Percentiles rank a stretch among this genome's conserved stretches.
Conservation (phyloP, 2,797 vertebrate genomes). For the Trachops cirrhosus region DNA sequence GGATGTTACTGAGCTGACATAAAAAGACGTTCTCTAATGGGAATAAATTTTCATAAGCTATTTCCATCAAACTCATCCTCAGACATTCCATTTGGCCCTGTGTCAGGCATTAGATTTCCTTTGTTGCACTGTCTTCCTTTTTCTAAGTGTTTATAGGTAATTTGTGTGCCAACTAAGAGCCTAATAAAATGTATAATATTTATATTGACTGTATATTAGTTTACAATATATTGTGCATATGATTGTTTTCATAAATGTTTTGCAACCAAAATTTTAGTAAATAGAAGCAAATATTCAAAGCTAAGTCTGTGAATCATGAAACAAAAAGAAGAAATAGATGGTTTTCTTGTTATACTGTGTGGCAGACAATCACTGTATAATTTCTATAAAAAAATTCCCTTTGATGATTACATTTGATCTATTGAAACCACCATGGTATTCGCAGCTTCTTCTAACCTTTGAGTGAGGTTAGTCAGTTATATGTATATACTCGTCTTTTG, state of each 20-base stretch:
- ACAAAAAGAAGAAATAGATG: not conserved
- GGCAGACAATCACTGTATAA: not conserved
- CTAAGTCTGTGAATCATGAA: not conserved
- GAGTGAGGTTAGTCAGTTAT: too few relatives aligned
- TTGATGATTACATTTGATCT: not conserved
- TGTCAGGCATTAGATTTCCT: slow-evolving; percentile 16
- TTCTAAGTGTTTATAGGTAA: not conserved
- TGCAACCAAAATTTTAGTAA: not conserved
- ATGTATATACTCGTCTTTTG: not conserved
- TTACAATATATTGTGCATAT: not conserved
- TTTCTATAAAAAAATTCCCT: not conserved
- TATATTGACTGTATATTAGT: not conserved
- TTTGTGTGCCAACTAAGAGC: not conserved
- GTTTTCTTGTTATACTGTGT: not conserved
- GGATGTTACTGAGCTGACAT: slow-evolving; percentile 47
- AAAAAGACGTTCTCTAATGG: slow-evolving; percentile 41
- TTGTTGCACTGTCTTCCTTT: slow-evolving; percentile 10
- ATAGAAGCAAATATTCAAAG: not conserved
- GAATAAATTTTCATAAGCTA: slow-evolving; percentile 57
- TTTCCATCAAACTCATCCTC: slow-evolving; percentile 26
- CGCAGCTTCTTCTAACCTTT: not conserved
- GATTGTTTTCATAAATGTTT: slow-evolving; percentile 19
- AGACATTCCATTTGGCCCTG: not conserved
- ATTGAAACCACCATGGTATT: not conserved
- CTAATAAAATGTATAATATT: not conserved